A percentile compares a stretch with the other conserved stretches of the same genome.
phyloP scores from a whole-genome alignment of 2,113 vertebrate genomes.

The Aldabrachelys gigantea region DNA sequence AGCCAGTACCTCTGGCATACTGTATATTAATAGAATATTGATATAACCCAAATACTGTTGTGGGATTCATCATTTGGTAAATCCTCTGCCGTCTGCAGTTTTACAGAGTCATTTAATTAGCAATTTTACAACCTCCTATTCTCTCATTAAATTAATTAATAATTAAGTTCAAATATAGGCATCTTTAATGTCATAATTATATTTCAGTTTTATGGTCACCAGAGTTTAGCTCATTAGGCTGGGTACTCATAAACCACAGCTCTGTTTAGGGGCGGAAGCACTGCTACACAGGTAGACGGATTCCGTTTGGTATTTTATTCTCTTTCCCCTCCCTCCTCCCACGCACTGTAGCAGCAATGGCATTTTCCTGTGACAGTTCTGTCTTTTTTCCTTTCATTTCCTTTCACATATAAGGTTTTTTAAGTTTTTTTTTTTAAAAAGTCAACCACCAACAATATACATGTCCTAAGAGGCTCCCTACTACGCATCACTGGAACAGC shows the following conservation, averaged over 20 bases:
- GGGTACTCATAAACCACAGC: constrained; percentile 81
- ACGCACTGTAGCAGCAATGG: background rate
- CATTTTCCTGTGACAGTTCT: background rate
- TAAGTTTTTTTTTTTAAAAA: background rate
- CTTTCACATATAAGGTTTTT: background rate
- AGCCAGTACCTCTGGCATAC: constrained; percentile 87
- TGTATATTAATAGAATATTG: constrained; percentile 95
- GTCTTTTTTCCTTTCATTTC: constrained; percentile 24
- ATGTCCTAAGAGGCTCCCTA: background rate
- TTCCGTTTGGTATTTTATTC: constrained; percentile 51
- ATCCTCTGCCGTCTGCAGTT: constrained; percentile 84
- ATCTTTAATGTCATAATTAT: constrained; percentile 95
- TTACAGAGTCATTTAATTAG: constrained; percentile 89
- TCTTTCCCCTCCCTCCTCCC: background rate
- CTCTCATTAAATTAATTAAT: constrained; percentile 93
- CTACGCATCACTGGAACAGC: background rate
- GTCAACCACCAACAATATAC: background rate
- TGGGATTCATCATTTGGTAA: constrained; percentile 86
- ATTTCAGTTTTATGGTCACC: constrained; percentile 90
- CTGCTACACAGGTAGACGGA: constrained; percentile 44
- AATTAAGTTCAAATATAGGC: constrained; percentile 93
- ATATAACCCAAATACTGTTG: constrained; percentile 87
- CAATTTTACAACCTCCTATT: constrained; percentile 87
- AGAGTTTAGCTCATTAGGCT: constrained; percentile 84
- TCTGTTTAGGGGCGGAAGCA: constrained; percentile 72